Evolutionary conservation across 64 coral and sea anemone species (phyloP), one percentile per base, ranked within the genome.

Genomic region (Actinia tenebrosa): DNA sequence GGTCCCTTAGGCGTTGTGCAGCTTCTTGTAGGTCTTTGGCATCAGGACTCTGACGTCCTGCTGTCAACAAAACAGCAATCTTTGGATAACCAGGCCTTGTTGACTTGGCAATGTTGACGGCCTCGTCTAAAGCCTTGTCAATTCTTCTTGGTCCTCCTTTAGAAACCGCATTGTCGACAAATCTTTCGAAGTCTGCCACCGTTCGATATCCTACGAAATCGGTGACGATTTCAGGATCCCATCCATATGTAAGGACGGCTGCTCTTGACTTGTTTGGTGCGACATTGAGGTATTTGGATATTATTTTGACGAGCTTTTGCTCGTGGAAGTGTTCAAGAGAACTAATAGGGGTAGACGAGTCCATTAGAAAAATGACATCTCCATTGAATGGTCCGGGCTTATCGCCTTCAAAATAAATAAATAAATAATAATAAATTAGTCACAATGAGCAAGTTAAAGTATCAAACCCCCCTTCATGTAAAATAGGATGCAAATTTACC

Each of bases 301-400:
- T 52, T n/a, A 64, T 62, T 61, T 95, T 92, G n/a, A 92, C 88
- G 59, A 95, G 87, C 5, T 71, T 14, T 83, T 95, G 92, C 77
- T 95, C 84, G 45, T 89, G 78, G 45, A 46, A 16, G 62, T 89
- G 92, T 17, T 89, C 58, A 27, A 84, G 64, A 10, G 22, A 56
- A 6, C 71, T 75, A 14, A 95, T 85, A 26, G 88, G n/a, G 2
- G 91, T 89, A 77, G 94, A 92, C 27, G 94, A 87, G 61, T 95
- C 94, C 88, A 95, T 22, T 13, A 95, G 63, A 56, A 95, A 92
- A 10, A 95, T 84, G 13, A 95, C 88, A 64, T 92, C 88, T 56
- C 79, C 79, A 81, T 81, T 81, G 14, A 81, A 81, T 50, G 79
- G 84, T 66, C 52, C 69, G 10, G 26, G 23, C 20, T 75, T 42